Base-by-base conservation (phyloP, 2,888 invertebrate genomes). In the Heteromurus nitidus region DNA sequence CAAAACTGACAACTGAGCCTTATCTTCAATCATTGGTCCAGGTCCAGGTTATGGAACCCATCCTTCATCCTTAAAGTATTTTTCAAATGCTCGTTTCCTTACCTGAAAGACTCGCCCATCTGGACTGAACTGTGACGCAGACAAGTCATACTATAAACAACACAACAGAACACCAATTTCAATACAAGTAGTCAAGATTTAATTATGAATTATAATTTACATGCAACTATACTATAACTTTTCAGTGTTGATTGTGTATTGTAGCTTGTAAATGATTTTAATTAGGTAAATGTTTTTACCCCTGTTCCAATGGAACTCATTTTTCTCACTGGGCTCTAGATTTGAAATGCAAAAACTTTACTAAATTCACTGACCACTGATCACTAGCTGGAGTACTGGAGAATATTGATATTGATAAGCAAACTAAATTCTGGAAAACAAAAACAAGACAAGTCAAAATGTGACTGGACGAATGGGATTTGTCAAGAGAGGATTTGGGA, bases 61-160 rank as follows among this genome's bases (percentile, higher is more conserved):
- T 42, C 7, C 42, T 42, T 42, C 13, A 42, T 42, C 13, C 13
- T 7, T 42, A 42, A 42, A 42, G 13, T 11, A 20, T 55, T 20
- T 20, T n/a, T n/a, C n/a, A n/a, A n/a, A n/a, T n/a, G n/a, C n/a
- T n/a, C n/a, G n/a, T n/a, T n/a, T 36, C 13, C 13, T 36, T 36
- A 62, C 20, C 93, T 99, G 99, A 90, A 99, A 99, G 42, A 99
- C 99, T 87, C 99, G 92, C 11, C 99, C 99, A 89, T 99, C 99
- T 1, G 99, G 99, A 1, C 99, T 99, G 91, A 99, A 99, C 92
- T 99, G 99, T 53, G 99, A 98, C n/a, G 99, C 99, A 82, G 99
- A 99, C 88, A 99, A 92, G 93, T 99, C 99, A 89, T 99, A 99
- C 97, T 98, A 90, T 73, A 92, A 92, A 86, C 82, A 69, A 68